A percentile compares a stretch with the other conserved stretches of the same genome.
phyloP scores from a whole-genome alignment of 2,113 vertebrate genomes.

The Onychostoma macrolepis region DNA sequence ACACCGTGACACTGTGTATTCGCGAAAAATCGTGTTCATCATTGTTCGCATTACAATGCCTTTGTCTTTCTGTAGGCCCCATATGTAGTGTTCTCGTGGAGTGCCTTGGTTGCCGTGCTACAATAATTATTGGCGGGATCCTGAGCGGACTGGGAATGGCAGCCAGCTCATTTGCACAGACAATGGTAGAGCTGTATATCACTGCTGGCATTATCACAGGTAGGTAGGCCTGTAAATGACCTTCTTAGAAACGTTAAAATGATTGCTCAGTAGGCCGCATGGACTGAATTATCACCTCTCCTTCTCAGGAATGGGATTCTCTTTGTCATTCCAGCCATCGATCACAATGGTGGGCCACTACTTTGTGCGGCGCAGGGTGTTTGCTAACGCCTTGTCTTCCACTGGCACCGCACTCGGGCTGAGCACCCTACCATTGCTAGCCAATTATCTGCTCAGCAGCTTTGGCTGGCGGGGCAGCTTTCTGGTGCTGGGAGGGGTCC shows the following conservation, averaged over 20 bases:
- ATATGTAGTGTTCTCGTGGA: slow-evolving; percentile 83
- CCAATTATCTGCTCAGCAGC: slow-evolving; percentile 74
- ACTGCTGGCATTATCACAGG: slow-evolving; percentile 81
- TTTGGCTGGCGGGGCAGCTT: slow-evolving; percentile 87
- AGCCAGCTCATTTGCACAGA: slow-evolving; percentile 77
- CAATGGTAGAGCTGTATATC: slow-evolving; percentile 80
- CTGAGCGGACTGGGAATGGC: slow-evolving; percentile 84
- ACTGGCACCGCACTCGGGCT: slow-evolving; percentile 79
- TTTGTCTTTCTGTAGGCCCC: slow-evolving; percentile 73
- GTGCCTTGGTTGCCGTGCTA: slow-evolving; percentile 77
- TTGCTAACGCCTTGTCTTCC: slow-evolving; percentile 84
- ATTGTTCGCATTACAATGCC: slow-evolving; percentile 42
- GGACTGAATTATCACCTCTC: neutral
- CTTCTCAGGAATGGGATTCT: slow-evolving; percentile 80
- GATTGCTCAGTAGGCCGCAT: neutral
- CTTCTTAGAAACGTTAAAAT: neutral
- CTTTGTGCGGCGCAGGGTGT: slow-evolving; percentile 72
- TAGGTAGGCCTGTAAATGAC: slow-evolving; percentile 56
- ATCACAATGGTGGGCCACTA: slow-evolving; percentile 82
- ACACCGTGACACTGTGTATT: slow-evolving; percentile 18
- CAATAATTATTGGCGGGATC: slow-evolving; percentile 80
- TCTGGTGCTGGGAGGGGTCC: slow-evolving; percentile 81
- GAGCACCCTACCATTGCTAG: slow-evolving; percentile 77
- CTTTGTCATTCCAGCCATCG: slow-evolving; percentile 83
- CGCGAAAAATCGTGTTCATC: slow-evolving; percentile 20